Percentiles rank a stretch among this genome's conserved stretches.
phyloP scores from a whole-genome alignment of 1,140 invertebrate species.

The Venturia canescens region DNA sequence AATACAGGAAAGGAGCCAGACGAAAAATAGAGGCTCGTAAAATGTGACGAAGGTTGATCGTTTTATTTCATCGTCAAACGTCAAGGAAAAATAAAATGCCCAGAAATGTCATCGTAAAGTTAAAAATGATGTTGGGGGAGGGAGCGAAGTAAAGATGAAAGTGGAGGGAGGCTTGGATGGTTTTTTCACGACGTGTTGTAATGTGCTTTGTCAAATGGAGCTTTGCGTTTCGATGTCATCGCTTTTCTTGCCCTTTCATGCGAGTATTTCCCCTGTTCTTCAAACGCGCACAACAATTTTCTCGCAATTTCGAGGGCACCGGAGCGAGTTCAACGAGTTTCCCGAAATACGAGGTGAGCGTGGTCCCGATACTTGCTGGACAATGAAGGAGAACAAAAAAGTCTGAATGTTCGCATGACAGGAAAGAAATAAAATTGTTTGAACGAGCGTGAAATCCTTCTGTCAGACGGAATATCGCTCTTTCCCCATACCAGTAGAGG shows the following conservation, averaged over 20 bases:
- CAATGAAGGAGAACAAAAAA: neutral
- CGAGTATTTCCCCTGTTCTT: neutral
- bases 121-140: neutral
- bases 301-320: slow-evolving; percentile 1
- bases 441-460: neutral
- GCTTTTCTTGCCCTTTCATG: neutral
- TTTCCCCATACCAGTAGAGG: neutral
- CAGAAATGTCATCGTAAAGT: slow-evolving; percentile 3
- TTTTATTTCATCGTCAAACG: neutral
- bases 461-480: neutral
- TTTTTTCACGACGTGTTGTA: slow-evolving; percentile 12
- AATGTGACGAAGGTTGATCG: slow-evolving; percentile 7
- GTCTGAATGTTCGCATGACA: neutral
- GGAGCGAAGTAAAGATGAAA: neutral
- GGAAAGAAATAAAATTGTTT: neutral
- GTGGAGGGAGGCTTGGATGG: neutral
- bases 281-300: neutral
- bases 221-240: neutral
- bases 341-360: neutral
- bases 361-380: neutral
- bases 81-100: neutral
- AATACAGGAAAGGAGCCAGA: neutral
- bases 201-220: neutral
- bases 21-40: neutral
- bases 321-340: slow-evolving; percentile 3